Evolutionary conservation across 1,140 invertebrate species (phyloP), one percentile per base, ranked within the genome.

Genomic region (Leptestheria dahalacensis): DNA sequence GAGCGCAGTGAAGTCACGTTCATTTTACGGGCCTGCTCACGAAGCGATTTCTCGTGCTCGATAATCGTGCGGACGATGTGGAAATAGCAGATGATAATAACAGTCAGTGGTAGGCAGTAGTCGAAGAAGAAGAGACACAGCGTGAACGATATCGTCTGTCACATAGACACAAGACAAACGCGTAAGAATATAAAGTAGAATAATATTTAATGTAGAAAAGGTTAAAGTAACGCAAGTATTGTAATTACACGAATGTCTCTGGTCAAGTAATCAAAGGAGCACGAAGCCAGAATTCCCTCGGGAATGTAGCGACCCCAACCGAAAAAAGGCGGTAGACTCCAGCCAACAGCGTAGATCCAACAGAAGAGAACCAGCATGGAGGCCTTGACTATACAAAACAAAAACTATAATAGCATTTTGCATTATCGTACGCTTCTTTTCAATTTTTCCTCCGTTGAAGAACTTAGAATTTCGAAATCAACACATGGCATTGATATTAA

Each of bases 221-320:
- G n/a, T n/a, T n/a, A n/a, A n/a, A n/a, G n/a, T n/a, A n/a, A n/a
- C n/a, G n/a, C 21, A 1, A n/a, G 20, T 25, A 25, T 54, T 54
- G 18, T 54, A 80, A 63, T 21, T 56, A 55, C 64, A 59, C 64
- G 10, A 2, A 28, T 25, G 54, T 83, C 79, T 66, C 80, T 78
- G 54, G 71, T 78, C 47, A 91, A 70, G 68, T 88, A 91, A 68
- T 91, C 88, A 58, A 87, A 87, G 24, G 86, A 87, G 67, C 87
- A 91, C 20, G 85, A 82, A 23, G 85, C 88, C 78, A 88, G 82
- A 66, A 89, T 89, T 52, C 85, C 85, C 74, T 90, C 87, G n/a
- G 86, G 86, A 48, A 89, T 84, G 72, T 89, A 91, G 66, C 83
- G 84, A 25, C 85, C 84, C 84, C 86, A 89, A 48, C 86, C 86